Conservation (phyloP, 1,140 invertebrate genomes). For the Charaxes varanes region DNA sequence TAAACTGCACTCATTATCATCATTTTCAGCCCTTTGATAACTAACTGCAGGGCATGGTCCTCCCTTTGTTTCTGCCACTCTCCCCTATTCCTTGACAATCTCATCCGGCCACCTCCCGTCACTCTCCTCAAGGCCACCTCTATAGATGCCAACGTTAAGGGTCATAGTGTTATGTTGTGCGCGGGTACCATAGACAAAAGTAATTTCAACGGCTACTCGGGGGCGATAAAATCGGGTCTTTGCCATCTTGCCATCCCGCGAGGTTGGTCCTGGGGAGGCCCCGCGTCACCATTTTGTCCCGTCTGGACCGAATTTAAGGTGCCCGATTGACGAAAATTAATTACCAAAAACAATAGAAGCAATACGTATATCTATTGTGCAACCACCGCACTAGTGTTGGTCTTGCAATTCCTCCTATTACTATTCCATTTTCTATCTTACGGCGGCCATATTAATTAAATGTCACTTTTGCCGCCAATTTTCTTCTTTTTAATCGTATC, state of each 20-base stretch:
- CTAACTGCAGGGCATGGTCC: too few relatives aligned
- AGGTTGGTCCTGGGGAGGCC: constrained; percentile 87
- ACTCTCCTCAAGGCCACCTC: too few relatives aligned
- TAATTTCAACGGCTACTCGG: constrained; percentile 72
- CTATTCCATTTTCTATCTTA: constrained; percentile 25
- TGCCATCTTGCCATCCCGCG: constrained; percentile 86
- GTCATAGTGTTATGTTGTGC: constrained; percentile 45
- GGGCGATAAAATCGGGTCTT: constrained; percentile 80
- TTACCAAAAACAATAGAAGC: constrained; percentile 15
- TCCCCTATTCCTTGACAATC: too few relatives aligned
- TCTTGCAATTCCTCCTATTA: constrained; percentile 33
- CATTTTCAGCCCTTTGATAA: too few relatives aligned
- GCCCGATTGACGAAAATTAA: constrained; percentile 52
- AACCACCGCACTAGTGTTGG: constrained; percentile 25
- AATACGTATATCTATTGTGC: constrained; percentile 24
- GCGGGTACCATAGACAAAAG: constrained; percentile 35
- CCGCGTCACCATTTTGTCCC: constrained; percentile 82
- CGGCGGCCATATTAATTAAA: constrained; percentile 25
- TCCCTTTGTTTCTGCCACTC: too few relatives aligned
- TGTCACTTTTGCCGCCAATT: constrained; percentile 12
- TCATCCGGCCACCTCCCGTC: too few relatives aligned
- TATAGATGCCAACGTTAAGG: constrained; percentile 34
- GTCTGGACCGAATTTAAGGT: constrained; percentile 77
- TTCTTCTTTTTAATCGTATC: constrained; percentile 1
- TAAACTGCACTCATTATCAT: too few relatives aligned